Conservation (phyloP, 2,888 invertebrate genomes). For the Drosophila trichaetosa region DNA sequence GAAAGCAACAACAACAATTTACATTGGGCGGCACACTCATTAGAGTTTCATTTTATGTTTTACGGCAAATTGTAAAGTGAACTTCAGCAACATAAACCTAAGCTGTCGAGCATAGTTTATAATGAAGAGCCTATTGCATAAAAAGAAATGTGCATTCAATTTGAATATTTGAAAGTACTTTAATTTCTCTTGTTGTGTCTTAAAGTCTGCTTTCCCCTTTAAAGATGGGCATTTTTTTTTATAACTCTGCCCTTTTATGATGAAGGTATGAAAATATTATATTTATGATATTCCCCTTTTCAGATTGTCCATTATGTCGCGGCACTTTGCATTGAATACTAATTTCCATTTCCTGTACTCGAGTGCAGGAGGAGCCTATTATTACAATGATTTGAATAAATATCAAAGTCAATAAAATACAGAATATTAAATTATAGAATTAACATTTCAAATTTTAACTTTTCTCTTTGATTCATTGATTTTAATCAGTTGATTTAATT, state of each 20-base stretch:
- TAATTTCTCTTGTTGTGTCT: background rate
- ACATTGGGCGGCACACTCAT: conserved; percentile 33
- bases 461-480: background rate
- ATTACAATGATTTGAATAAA: background rate
- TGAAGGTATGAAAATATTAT: background rate
- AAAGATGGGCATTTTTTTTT: no score
- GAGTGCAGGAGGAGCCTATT: background rate
- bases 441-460: background rate
- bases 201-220: background rate
- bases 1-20: conserved; percentile 38
- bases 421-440: background rate
- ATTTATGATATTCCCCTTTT: background rate
- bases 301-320: background rate
- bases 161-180: background rate
- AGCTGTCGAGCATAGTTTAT: conserved; percentile 15
- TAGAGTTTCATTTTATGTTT: conserved; percentile 37
- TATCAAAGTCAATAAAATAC: background rate
- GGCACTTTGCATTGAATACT: background rate
- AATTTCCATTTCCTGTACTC: background rate
- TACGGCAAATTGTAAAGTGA: conserved; percentile 16
- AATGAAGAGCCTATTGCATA: background rate
- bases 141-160: background rate
- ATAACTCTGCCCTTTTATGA: no score
- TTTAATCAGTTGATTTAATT: background rate
- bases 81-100: conserved; percentile 15